Percentiles rank a stretch among this genome's conserved stretches.
These are phyloP conservation scores for Heliothis virescens DNA, from an alignment of 1,140 invertebrate genomes.

Conservation along the genomic window DNA sequence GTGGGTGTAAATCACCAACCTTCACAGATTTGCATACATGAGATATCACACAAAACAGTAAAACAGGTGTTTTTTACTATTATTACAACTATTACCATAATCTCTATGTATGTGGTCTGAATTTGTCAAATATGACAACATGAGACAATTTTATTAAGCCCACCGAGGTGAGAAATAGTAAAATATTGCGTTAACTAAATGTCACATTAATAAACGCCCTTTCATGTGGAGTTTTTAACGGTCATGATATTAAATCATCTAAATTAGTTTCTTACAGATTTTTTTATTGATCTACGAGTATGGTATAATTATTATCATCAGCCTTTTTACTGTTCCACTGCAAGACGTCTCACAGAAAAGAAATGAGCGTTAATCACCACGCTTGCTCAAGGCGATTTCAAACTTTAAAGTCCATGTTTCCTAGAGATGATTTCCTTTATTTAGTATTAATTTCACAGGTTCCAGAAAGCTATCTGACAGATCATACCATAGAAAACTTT, in stretches of 20 bases:
- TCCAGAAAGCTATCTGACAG: too few relatives aligned
- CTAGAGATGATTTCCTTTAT: too few relatives aligned
- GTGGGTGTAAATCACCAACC: neutral
- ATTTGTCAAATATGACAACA: constrained; percentile 13
- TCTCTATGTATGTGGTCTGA: neutral
- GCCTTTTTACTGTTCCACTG: too few relatives aligned
- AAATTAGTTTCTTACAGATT: too few relatives aligned
- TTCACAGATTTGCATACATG: neutral
- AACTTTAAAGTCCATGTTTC: too few relatives aligned
- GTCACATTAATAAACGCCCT: neutral
- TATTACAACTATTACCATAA: constrained; percentile 8
- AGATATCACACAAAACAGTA: neutral
- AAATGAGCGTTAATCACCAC: too few relatives aligned
- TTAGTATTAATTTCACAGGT: too few relatives aligned
- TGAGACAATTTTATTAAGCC: constrained; percentile 2
- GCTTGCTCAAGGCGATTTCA: too few relatives aligned
- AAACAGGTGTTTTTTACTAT: constrained; percentile 31
- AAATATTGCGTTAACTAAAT: neutral
- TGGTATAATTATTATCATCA: neutral
- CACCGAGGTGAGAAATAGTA: neutral
- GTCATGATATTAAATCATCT: too few relatives aligned
- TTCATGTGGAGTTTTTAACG: neutral
- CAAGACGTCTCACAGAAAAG: too few relatives aligned
- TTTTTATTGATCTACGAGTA: too few relatives aligned
- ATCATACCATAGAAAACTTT: too few relatives aligned